Base-by-base conservation (phyloP, 2,888 invertebrate species). In the Leuctra nigra region DNA sequence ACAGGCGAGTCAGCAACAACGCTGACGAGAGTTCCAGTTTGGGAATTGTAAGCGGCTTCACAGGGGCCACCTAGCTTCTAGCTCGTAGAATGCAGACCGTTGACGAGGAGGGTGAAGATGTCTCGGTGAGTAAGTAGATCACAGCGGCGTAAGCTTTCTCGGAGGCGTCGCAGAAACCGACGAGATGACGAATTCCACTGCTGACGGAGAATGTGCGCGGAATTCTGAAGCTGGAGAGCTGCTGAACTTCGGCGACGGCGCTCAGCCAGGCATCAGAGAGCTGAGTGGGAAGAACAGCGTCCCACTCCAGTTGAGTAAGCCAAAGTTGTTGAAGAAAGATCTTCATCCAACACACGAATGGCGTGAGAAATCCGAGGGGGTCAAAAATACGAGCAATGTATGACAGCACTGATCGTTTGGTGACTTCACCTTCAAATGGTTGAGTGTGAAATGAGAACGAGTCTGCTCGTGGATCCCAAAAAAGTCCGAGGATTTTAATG, bases 401-500 rank as follows among this genome's bases (percentile, higher is more conserved):
- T 7, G 54, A 59, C 2, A 59, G 36, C 4, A 56, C 44, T 18
- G 13, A 41, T 18, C 60, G 22, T 55, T 60, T 60, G 7, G 58
- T 59, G 29, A 50, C 29, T 25, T 24, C 20, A 25, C 33, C 33
- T 20, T 22, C 33, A 25, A 25, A 47, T 9, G 47, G 20, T 47
- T 16, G 47, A 22, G 25, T n/a, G 6, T 18, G 23, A 18, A 47
- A 47, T 18, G 20, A 47, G 25, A 47, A 47, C 4, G 4, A 9
- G 53, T 63, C 63, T 11, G 22, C 18, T 1, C 11, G 41, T n/a
- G 62, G 38, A 23, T 58, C 38, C 63, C 63, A 62, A 23, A 60
- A 57, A 7, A 63, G 39, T 1, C 62, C 63, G 24, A 63, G 41
- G 9, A 63, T 56, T 29, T 61, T 63, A 18, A 61, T 29, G 3